Conservation (phyloP, 2,888 invertebrate species). For the Phlogophora meticulosa region DNA sequence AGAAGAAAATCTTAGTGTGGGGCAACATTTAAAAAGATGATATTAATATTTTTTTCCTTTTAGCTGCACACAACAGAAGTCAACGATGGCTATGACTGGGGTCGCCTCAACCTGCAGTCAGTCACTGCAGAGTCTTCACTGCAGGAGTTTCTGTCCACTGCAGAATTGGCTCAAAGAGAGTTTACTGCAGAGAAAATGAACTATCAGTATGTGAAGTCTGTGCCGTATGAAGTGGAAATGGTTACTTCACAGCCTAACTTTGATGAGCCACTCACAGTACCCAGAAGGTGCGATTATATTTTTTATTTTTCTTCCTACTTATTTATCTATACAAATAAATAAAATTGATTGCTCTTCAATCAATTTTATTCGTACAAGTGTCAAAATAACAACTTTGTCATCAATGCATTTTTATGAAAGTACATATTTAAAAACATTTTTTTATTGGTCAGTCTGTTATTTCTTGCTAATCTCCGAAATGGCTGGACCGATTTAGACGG, state of each 20-base stretch:
- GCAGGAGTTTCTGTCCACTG: conserved; percentile 98
- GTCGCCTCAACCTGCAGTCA: conserved; percentile 96
- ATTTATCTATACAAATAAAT: too few species aligned
- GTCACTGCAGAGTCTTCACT: conserved; percentile 99
- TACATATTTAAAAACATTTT: too few species aligned
- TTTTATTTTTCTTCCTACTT: too few species aligned
- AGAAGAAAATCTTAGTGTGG: too few species aligned
- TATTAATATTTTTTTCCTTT: conserved; percentile 51
- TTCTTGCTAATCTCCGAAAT: too few species aligned
- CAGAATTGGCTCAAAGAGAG: conserved; percentile 98
- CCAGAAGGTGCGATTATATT: conserved; percentile 92
- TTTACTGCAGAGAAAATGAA: conserved; percentile 98
- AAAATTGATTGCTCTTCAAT: too few species aligned
- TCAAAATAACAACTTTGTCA: too few species aligned
- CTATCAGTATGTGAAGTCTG: conserved; percentile 90
- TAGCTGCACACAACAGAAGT: conserved; percentile 96
- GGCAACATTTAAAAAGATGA: too few species aligned
- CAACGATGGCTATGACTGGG: conserved; percentile 98
- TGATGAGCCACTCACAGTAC: conserved; percentile 91
- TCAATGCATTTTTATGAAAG: too few species aligned
- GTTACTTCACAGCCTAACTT: conserved; percentile 86
- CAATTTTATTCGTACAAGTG: too few species aligned
- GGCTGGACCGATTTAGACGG: too few species aligned
- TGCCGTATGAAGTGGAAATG: conserved; percentile 81
- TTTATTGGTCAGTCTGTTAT: too few species aligned